Base-by-base conservation (phyloP, 2,888 invertebrate genomes). In the Calliphora vomitoria region DNA sequence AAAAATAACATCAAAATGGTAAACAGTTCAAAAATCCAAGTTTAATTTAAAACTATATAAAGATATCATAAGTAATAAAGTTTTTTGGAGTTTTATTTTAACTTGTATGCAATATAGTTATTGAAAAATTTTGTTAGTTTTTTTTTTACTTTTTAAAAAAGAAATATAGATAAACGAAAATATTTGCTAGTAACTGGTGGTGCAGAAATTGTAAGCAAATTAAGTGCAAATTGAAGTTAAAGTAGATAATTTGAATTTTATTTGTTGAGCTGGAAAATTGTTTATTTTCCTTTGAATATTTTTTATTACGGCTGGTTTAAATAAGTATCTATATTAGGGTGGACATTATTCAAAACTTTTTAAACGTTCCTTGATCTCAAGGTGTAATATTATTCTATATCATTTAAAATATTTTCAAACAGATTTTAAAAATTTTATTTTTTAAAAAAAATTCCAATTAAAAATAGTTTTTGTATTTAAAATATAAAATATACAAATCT, bases 41-140 rank as follows among this genome's bases (percentile, higher is more conserved):
- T 72, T 44, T n/a, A 74, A 25, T 53, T 55, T 20, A 15, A 60
- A 69, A 69, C 10, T 5, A 8, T 8, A 64, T 4, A 68, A 50
- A 15, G 18, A 53, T 55, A 13, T 18, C 8, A 44, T 35, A 79
- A 31, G 44, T 47, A 18, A 66, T 20, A 55, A 66, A 78, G 41
- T 60, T 60, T 41, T 69, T 58, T 13, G 25, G 25, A 25, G 25
- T 25, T 25, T 1, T 25, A 25, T 25, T 35, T 8, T 8, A 25
- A 44, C 15, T 44, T 76, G 11, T 20, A 15, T 55, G 78, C 78
- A 66, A 53, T 78, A 66, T 25, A 64, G 15, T 76, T 53, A 76
- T 18, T 55, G 11, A 5, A 62, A 25, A 55, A 18, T 25, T n/a
- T n/a, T 31, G 31, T 25, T 25, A 2, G 8, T 55, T 55, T 20